Base-by-base conservation (phyloP, 1,140 invertebrate genomes). In the Coenobita brevimanus region DNA sequence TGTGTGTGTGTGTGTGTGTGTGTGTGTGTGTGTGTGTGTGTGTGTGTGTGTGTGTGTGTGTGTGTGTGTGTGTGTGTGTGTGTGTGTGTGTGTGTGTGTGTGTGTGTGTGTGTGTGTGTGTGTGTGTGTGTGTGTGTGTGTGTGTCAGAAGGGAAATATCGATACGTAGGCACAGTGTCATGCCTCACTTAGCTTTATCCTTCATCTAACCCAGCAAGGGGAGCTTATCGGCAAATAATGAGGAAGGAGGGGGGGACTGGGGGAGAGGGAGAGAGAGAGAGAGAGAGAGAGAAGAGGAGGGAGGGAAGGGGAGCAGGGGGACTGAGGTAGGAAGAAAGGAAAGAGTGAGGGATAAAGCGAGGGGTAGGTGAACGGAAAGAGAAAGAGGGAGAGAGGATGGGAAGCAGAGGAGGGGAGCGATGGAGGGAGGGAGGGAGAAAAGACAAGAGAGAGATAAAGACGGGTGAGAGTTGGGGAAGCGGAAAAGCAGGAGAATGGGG, bases 21-120 rank as follows among this genome's bases (percentile, higher is more conserved):
- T 50, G 46, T 50, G n/a, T 69, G 24, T 69, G 33, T 27, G 64
- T 21, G 33, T 13, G 13, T 69, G 24, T 4, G n/a, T 69, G 64
- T 4, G n/a, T 69, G 64, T 69, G 64, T 69, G 30, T 71, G 24
- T 71, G 36, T 71, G 24, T 71, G 36, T 71, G 67, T 71, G 36
- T 71, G 24, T 71, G 36, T 71, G 67, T 71, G 0, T 71, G 67
- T 71, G 3, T 71, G 27, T 71, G 10, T 71, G 27, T 71, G 36
- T 71, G 27, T 69, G 1, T 69, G 64, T 69, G 4, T 27, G n/a
- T 69, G n/a, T 33, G 33, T 69, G n/a, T 69, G 1, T 69, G 1
- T 69, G 64, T 69, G 64, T 69, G n/a, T 24, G 64, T 69, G 64
- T 27, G n/a, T 69, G 64, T 69, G 46, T 50, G 46, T 50, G 46